Evolutionary conservation across 2,797 vertebrate species (phyloP).

Genomic region (Gobio occitaniae): DNA sequence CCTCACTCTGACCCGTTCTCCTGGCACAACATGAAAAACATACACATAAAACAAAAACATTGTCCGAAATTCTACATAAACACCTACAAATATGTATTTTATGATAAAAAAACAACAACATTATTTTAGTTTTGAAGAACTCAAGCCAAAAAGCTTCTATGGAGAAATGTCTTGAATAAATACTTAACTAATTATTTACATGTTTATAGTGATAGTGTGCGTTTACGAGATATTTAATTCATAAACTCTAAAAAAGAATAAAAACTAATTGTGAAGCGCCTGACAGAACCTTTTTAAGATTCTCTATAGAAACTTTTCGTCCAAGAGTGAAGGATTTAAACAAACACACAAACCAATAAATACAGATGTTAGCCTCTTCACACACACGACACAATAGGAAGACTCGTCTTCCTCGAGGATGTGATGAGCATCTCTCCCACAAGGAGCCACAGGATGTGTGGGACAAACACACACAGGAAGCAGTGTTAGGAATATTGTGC

Average conservation of each 20-base stretch:
- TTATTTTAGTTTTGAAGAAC: neutral
- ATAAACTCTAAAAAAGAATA: neutral
- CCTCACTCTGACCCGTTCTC: slow-evolving; percentile 21
- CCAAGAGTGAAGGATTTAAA: neutral
- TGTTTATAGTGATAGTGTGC: neutral
- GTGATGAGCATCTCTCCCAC: slow-evolving; percentile 31
- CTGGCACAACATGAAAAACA: slow-evolving; percentile 12
- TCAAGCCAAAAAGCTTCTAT: neutral
- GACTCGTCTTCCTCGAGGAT: slow-evolving; percentile 37
- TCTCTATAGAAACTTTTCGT: neutral
- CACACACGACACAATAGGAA: slow-evolving; percentile 19
- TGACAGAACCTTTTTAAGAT: too few relatives aligned
- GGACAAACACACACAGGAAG: slow-evolving; percentile 17
- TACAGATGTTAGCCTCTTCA: neutral
- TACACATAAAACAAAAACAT: neutral
- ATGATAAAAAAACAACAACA: neutral
- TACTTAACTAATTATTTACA: too few relatives aligned
- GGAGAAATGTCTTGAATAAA: too few relatives aligned
- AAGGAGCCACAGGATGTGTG: slow-evolving; percentile 23
- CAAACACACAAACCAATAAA: neutral
- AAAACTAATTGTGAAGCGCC: too few relatives aligned
- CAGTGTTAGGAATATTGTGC: slow-evolving; percentile 36
- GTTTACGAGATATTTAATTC: neutral
- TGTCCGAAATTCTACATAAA: neutral
- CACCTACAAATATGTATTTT: neutral